These are phyloP conservation scores for Syrphus vitripennis DNA, from an alignment of 2,888 invertebrate species.

Conservation along the genomic window DNA sequence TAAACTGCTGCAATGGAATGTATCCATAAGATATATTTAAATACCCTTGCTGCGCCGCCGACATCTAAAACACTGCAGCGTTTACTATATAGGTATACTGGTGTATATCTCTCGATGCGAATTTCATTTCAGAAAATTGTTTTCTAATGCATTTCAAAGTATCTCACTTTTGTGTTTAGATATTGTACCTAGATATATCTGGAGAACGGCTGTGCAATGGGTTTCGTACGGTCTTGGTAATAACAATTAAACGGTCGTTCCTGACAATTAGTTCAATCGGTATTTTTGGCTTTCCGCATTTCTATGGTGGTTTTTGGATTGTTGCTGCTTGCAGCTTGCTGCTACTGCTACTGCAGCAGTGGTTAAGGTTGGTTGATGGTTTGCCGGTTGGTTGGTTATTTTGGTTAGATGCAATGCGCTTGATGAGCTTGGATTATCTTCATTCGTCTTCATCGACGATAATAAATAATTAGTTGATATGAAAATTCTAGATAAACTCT, in stretches of 20 bases:
- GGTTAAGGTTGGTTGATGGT: background rate
- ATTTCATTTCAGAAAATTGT: conserved; percentile 66
- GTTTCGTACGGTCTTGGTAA: conserved; percentile 26
- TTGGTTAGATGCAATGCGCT: conserved; percentile 8
- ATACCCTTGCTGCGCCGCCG: conserved; percentile 15
- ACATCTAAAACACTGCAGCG: conserved; percentile 23
- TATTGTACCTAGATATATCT: background rate
- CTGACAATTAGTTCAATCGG: conserved; percentile 68
- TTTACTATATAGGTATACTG: background rate
- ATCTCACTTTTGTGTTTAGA: conserved; percentile 32
- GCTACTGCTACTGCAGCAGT: conserved; percentile 1
- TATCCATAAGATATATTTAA: conserved; percentile 54
- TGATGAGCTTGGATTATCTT: conserved; percentile 17
- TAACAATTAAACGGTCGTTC: conserved; percentile 64
- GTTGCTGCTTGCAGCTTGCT: background rate
- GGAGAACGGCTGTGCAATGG: background rate
- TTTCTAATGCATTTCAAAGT: conserved; percentile 63
- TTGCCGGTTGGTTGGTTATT: background rate
- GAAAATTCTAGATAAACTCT: conserved; percentile 65
- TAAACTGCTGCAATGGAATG: conserved; percentile 46
- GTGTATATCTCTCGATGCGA: conserved; percentile 44
- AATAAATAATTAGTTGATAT: conserved; percentile 66
- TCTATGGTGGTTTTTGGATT: conserved; percentile 36
- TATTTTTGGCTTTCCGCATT: conserved; percentile 67
- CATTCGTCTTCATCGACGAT: conserved; percentile 27